Evolutionary conservation across 2,113 vertebrate species (phyloP).

Genomic region (Sturnira hondurensis): DNA sequence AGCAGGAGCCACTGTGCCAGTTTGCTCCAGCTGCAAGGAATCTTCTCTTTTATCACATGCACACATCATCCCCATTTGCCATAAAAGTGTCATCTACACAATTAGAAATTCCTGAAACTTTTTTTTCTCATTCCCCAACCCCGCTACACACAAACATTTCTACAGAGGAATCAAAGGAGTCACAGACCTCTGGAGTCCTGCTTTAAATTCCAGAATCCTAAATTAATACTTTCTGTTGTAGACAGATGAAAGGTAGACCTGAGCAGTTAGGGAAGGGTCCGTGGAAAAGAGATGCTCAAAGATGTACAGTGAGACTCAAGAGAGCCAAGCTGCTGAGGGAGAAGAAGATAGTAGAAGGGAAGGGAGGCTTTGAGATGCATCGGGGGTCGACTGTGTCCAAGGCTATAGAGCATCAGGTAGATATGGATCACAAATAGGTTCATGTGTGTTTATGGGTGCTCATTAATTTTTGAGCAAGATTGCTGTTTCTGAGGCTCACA

Average conservation of each 20-base stretch:
- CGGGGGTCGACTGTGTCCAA: accelerated
- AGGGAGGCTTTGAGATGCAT: not conserved
- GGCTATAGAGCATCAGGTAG: not conserved
- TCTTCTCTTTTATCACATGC: not conserved
- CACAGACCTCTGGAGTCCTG: not conserved
- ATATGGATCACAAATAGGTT: accelerated
- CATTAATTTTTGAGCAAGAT: not conserved
- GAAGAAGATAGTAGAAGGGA: not conserved
- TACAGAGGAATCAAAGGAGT: not conserved
- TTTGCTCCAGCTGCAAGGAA: not conserved
- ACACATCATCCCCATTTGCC: not conserved
- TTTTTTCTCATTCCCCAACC: not conserved
- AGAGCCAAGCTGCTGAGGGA: not conserved
- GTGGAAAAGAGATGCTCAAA: not conserved
- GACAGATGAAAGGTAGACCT: not conserved
- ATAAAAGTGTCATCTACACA: not conserved
- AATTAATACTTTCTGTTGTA: not conserved
- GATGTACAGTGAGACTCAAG: not conserved
- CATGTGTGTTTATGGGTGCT: not conserved
- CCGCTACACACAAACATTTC: not conserved
- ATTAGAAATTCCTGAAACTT: not conserved
- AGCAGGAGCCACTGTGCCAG: too few relatives aligned
- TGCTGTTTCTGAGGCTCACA: not conserved
- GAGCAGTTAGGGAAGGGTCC: not conserved
- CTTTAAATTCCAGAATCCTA: not conserved